phyloP scores from a whole-genome alignment of 2,888 invertebrate genomes.

The Metopia argyrocephala region DNA sequence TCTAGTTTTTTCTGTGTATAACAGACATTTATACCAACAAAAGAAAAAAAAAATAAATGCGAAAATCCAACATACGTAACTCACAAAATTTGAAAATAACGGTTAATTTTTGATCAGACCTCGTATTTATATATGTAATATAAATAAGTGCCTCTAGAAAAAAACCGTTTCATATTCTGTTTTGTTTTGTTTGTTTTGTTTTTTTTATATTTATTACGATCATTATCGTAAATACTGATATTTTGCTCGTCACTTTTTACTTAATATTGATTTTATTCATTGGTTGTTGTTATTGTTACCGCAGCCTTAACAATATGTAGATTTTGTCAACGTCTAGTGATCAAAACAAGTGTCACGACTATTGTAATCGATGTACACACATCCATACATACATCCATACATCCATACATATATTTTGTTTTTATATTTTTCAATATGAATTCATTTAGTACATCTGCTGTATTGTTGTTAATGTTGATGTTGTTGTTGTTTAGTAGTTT shows the following conservation, averaged over 20 bases:
- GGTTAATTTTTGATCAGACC: no score
- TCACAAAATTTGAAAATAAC: no score
- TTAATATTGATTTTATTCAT: not conserved
- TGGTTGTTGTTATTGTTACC: not conserved
- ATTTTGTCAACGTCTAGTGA: not conserved
- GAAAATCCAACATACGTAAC: no score
- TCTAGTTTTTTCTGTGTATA: no score
- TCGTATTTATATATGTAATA: no score
- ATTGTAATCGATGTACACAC: not conserved
- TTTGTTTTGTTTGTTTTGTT: not conserved
- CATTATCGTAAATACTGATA: no score
- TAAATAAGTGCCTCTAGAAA: not conserved
- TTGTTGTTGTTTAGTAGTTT: not conserved
- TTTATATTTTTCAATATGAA: not conserved
- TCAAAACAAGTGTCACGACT: conserved; percentile 38
- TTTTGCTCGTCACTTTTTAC: conserved; percentile 6
- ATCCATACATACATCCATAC: no score
- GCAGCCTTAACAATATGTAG: not conserved
- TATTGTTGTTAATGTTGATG: no score
- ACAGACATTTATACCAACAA: no score
- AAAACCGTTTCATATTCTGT: not conserved
- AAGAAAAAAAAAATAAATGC: no score
- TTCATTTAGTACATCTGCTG: not conserved
- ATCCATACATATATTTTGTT: not conserved
- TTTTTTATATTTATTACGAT: not conserved